phyloP scores from a whole-genome alignment of 2,797 vertebrate species.

The Gouania willdenowi region DNA sequence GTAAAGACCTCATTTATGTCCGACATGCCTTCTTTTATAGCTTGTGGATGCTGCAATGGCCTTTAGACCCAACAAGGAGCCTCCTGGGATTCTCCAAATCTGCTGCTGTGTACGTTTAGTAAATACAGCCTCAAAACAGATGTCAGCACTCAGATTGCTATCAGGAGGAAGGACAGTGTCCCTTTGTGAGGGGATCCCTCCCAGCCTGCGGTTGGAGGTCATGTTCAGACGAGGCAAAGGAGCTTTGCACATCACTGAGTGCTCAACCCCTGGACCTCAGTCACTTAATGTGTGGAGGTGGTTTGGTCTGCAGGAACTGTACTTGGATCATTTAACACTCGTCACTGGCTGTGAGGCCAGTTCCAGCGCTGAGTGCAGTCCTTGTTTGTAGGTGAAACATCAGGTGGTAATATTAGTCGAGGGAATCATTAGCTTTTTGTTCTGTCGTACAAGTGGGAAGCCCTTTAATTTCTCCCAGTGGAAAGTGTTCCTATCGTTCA shows the following conservation, averaged over 20 bases:
- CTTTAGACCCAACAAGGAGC: slow-evolving; percentile 37
- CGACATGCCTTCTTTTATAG: slow-evolving; percentile 44
- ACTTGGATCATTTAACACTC: slow-evolving; percentile 44
- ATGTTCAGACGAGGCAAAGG: slow-evolving; percentile 37
- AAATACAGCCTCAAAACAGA: slow-evolving; percentile 55
- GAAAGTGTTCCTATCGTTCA: slow-evolving; percentile 56
- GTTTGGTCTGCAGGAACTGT: slow-evolving; percentile 19
- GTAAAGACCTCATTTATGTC: slow-evolving; percentile 28
- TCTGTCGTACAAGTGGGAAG: slow-evolving; percentile 11
- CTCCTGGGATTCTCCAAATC: slow-evolving; percentile 34
- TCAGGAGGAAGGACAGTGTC: slow-evolving; percentile 39
- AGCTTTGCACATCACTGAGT: slow-evolving; percentile 44
- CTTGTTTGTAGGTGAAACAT: slow-evolving; percentile 12
- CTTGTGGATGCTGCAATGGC: slow-evolving; percentile 36
- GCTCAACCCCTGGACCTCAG: slow-evolving; percentile 26
- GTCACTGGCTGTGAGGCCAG: slow-evolving; percentile 26
- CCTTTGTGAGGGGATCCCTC: slow-evolving; percentile 34
- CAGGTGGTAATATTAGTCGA: slow-evolving; percentile 13
- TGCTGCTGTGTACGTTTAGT: slow-evolving; percentile 39
- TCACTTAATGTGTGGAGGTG: slow-evolving; percentile 51
- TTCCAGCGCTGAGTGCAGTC: not conserved
- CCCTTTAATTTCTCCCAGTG: slow-evolving; percentile 6
- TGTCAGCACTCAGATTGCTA: slow-evolving; percentile 34
- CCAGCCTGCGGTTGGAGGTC: slow-evolving; percentile 29
- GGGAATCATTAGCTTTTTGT: slow-evolving; percentile 17